Evolutionary conservation across 2,113 vertebrate species (phyloP).

Genomic region (Copsychus sechellarum): DNA sequence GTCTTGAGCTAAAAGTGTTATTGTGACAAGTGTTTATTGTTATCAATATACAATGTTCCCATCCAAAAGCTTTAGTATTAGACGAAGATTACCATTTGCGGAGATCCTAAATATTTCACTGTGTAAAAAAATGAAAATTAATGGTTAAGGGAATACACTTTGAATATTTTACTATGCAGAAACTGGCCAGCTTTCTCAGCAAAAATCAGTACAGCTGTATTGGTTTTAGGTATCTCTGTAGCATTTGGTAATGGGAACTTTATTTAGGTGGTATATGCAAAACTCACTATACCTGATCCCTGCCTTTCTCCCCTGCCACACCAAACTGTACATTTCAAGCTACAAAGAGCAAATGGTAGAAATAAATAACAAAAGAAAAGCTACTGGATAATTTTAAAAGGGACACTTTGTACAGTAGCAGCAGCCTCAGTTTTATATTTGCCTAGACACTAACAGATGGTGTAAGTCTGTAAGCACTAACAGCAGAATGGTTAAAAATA

Average conservation of each 20-base stretch:
- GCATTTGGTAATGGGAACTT: neutral
- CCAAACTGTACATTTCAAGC: neutral
- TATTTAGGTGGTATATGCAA: neutral
- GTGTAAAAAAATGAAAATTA: neutral
- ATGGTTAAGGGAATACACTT: neutral
- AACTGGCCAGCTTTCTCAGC: neutral
- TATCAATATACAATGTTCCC: neutral
- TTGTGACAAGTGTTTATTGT: neutral
- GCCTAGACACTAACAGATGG: conserved; percentile 55
- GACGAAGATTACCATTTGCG: neutral
- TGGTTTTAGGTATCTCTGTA: neutral
- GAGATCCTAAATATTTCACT: neutral
- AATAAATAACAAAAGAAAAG: neutral
- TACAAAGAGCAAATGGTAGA: neutral
- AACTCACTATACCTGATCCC: neutral
- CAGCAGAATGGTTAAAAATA: conserved; percentile 40
- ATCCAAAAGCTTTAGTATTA: neutral
- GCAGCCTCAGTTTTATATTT: neutral
- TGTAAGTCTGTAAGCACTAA: conserved; percentile 20
- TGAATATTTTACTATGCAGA: neutral
- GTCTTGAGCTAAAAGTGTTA: neutral
- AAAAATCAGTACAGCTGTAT: neutral
- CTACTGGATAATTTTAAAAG: neutral
- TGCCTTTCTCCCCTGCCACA: neutral
- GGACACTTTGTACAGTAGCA: conserved; percentile 19